phyloP scores from a whole-genome alignment of 2,797 vertebrate species.

The Antennarius maculatus region DNA sequence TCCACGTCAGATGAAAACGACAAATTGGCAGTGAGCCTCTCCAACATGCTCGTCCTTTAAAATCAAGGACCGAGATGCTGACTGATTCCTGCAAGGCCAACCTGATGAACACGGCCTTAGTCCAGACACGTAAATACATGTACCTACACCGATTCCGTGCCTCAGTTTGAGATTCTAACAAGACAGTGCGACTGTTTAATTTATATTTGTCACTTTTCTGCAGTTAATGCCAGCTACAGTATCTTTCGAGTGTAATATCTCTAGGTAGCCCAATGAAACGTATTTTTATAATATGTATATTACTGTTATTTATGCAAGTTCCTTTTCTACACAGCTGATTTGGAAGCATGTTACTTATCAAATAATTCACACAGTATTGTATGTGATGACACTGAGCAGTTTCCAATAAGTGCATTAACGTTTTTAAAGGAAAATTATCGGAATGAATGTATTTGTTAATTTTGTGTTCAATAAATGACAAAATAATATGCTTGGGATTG shows the following conservation, averaged over 20 bases:
- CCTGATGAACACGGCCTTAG: conserved; percentile 1
- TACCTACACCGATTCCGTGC: conserved; percentile 18
- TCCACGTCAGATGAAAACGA: conserved; percentile 53
- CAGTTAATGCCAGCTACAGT: conserved; percentile 4
- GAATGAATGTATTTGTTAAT: conserved; percentile 26
- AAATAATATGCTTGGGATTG: conserved; percentile 8
- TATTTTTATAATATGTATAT: conserved; percentile 56
- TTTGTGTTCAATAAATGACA: conserved; percentile 56
- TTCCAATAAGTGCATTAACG: conserved; percentile 18
- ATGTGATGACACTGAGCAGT: conserved; percentile 24
- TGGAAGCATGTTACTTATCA: conserved; percentile 20
- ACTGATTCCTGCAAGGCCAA: conserved; percentile 24
- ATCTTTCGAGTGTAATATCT: conserved; percentile 19
- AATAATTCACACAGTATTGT: conserved; percentile 33
- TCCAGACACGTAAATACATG: conserved; percentile 46
- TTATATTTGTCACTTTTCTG: conserved; percentile 8
- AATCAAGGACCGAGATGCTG: conserved; percentile 30
- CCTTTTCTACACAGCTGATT: conserved; percentile 36
- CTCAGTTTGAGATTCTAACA: conserved; percentile 22
- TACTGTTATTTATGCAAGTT: conserved; percentile 71
- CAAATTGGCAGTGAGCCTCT: conserved; percentile 71
- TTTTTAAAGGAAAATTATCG: conserved; percentile 10
- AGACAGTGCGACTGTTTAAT: conserved; percentile 10
- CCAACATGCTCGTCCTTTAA: conserved; percentile 79
- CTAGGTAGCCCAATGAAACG: conserved; percentile 5